These are phyloP conservation scores for Anas platyrhynchos DNA, from an alignment of 2,113 vertebrate species.

Conservation along the genomic window DNA sequence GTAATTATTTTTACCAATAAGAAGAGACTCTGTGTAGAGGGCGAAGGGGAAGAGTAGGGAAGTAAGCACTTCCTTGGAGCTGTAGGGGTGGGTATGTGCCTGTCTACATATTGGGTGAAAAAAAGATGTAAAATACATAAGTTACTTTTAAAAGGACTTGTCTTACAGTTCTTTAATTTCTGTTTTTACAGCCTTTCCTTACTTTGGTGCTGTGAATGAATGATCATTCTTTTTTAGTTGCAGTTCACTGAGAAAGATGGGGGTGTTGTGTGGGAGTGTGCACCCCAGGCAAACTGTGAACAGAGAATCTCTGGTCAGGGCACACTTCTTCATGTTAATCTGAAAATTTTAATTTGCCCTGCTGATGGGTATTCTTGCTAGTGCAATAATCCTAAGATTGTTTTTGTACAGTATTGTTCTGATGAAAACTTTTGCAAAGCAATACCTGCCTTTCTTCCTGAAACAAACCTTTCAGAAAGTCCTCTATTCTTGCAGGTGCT, in stretches of 20 bases:
- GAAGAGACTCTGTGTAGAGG: not conserved
- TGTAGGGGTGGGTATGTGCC: accelerated
- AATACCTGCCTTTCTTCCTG: not conserved
- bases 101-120: not conserved
- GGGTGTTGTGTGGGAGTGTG: not conserved
- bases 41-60: not conserved
- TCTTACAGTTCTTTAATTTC: not conserved
- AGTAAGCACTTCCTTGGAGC: not conserved
- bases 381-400: not conserved
- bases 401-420: not conserved
- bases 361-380: not conserved
- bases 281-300: not conserved
- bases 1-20: not conserved
- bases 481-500: not conserved
- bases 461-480: not conserved
- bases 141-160: not conserved
- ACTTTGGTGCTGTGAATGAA: not conserved
- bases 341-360: not conserved
- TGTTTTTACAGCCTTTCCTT: not conserved
- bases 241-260: not conserved
- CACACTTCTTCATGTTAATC: not conserved
- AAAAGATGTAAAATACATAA: not conserved
- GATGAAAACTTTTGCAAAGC: not conserved
- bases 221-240: not conserved
- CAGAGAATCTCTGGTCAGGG: not conserved